phyloP scores from a whole-genome alignment of 2,797 vertebrate genomes.

The Gambelia wislizenii region DNA sequence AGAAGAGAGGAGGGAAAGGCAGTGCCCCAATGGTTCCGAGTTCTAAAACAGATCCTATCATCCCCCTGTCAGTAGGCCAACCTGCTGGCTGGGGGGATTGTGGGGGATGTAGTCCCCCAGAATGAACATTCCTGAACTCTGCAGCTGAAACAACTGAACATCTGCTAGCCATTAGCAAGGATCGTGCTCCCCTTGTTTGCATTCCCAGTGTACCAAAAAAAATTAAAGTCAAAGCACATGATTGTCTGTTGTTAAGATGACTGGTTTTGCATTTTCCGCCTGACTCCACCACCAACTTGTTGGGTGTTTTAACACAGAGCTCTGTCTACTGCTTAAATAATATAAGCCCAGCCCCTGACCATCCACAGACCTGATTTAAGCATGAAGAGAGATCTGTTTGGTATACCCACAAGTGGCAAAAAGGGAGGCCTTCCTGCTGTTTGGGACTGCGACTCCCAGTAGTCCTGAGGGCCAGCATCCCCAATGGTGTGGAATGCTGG shows the following conservation, averaged over 20 bases:
- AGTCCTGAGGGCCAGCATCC: too few species aligned
- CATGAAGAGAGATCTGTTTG: too few species aligned
- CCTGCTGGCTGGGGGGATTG: too few species aligned
- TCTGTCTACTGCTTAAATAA: too few species aligned
- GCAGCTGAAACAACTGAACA: background rate
- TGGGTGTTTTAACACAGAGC: background rate
- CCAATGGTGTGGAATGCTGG: too few species aligned
- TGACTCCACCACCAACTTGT: background rate
- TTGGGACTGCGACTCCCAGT: too few species aligned
- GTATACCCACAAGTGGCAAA: too few species aligned
- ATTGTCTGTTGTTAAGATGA: background rate
- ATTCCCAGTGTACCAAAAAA: background rate
- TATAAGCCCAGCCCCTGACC: too few species aligned
- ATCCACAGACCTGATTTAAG: too few species aligned
- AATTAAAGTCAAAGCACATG: background rate
- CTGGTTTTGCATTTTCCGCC: background rate
- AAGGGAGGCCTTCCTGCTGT: too few species aligned
- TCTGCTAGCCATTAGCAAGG: background rate
- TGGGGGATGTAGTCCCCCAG: background rate
- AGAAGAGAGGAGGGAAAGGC: too few species aligned
- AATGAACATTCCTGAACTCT: too few species aligned
- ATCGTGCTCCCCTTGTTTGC: background rate
- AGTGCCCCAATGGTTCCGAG: background rate
- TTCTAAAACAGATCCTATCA: background rate
- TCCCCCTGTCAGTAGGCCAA: background rate